Evolutionary conservation across 1,140 invertebrate species (phyloP).

Genomic region (Drosophila sp.): DNA sequence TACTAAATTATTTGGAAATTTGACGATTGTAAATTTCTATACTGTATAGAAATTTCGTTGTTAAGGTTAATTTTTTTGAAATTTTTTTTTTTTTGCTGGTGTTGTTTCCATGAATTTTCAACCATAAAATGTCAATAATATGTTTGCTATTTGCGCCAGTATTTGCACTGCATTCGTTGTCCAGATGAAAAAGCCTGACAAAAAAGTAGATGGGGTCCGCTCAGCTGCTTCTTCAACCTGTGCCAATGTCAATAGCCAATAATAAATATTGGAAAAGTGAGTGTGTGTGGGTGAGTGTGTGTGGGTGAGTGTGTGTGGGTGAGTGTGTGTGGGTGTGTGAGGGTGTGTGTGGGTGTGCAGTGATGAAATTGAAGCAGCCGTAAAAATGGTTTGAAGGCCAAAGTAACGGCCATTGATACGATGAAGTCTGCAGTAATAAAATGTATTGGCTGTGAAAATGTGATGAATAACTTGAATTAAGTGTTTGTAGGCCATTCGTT

Average conservation of each 20-base stretch:
- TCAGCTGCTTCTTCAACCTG: conserved; percentile 23
- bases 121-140: conserved; percentile 63
- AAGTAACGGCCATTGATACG: conserved; percentile 6
- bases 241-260: conserved; percentile 46
- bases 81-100: background rate
- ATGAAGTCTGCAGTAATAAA: conserved; percentile 14
- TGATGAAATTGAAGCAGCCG: background rate
- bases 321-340: background rate
- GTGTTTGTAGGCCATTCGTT: background rate
- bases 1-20: too few species aligned
- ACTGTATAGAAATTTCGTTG: background rate
- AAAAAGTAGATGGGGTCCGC: background rate
- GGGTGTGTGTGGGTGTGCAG: background rate
- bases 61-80: too few species aligned
- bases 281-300: background rate
- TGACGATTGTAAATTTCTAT: background rate
- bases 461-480: conserved; percentile 10
- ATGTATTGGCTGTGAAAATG: conserved; percentile 6
- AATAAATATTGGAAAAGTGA: conserved; percentile 28
- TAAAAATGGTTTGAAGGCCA: conserved; percentile 5
- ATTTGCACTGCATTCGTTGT: conserved; percentile 35
- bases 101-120: conserved; percentile 26
- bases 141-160: conserved; percentile 50
- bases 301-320: background rate
- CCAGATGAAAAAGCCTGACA: conserved; percentile 10